These are phyloP conservation scores for Rattus norvegicus DNA, from an alignment of 2,113 vertebrate species.

Conservation along the genomic window DNA sequence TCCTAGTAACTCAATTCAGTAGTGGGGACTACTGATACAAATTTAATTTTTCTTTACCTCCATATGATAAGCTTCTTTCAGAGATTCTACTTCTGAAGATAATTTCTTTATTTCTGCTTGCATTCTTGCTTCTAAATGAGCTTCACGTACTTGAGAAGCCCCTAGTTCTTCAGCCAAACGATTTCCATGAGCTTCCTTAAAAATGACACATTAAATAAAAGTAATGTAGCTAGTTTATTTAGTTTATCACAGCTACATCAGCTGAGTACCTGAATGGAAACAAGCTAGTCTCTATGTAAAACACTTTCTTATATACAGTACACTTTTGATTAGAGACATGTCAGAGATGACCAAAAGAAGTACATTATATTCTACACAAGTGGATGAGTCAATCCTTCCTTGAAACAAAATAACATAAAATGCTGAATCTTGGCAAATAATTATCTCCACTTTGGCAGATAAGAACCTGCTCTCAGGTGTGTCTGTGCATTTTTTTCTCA, in stretches of 20 bases:
- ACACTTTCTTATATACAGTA: constrained; percentile 16
- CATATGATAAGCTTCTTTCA: constrained; percentile 76
- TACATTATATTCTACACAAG: not conserved
- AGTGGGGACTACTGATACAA: not conserved
- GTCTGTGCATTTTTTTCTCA: constrained; percentile 8
- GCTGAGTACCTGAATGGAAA: not conserved
- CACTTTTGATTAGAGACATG: constrained; percentile 53
- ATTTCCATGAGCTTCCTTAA: constrained; percentile 82
- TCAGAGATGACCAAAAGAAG: constrained; percentile 9
- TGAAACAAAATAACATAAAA: constrained; percentile 49
- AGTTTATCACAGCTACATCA: constrained; percentile 47
- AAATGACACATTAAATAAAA: constrained; percentile 68
- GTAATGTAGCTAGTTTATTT: constrained; percentile 8
- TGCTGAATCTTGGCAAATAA: not conserved
- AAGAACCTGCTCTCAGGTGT: not conserved
- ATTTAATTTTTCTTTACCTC: constrained; percentile 73
- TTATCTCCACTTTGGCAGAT: not conserved
- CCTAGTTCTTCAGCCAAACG: constrained; percentile 86
- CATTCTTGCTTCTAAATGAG: constrained; percentile 85
- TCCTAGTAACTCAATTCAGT: constrained; percentile 16
- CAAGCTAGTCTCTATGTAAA: constrained; percentile 29
- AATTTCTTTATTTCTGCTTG: constrained; percentile 84
- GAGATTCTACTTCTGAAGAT: constrained; percentile 82
- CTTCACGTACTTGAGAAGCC: constrained; percentile 86
- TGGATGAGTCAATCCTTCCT: constrained; percentile 44